These are phyloP conservation scores for Zaprionus lachaisei DNA, from an alignment of 1,140 invertebrate genomes.

Conservation along the genomic window DNA sequence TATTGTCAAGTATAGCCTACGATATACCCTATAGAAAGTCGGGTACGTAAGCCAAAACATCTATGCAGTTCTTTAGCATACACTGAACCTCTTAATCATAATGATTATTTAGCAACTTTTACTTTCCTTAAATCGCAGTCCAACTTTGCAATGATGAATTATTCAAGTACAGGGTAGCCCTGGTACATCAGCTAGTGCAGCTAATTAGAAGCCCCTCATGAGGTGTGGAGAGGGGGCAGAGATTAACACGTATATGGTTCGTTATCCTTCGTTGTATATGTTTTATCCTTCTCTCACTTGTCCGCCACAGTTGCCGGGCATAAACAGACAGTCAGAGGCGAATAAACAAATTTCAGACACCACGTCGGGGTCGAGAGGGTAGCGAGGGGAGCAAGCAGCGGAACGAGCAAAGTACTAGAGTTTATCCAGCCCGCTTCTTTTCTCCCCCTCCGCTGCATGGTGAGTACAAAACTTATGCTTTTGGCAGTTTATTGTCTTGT, in stretches of 20 bases:
- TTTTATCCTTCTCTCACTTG: neutral
- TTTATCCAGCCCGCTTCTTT: neutral
- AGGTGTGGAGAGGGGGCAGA: neutral
- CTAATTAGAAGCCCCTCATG: neutral
- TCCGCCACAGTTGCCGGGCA: neutral
- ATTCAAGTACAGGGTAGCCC: neutral
- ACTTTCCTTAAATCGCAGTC: no score
- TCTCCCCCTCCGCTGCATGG: neutral
- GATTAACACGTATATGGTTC: neutral
- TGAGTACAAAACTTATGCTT: slow-evolving; percentile 67
- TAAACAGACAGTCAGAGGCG: neutral
- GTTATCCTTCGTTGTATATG: neutral
- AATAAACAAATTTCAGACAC: slow-evolving; percentile 46
- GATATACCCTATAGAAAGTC: neutral
- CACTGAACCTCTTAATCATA: no score
- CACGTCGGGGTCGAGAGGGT: neutral
- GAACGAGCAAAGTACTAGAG: neutral
- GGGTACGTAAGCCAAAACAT: no score
- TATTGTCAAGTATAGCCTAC: neutral
- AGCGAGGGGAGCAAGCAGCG: neutral
- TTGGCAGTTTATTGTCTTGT: slow-evolving; percentile 76
- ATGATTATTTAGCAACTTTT: no score
- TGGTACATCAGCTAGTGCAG: neutral
- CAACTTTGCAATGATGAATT: neutral
- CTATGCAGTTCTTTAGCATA: no score